Conservation (phyloP, 2,113 vertebrate species). For the Tinamus guttatus region DNA sequence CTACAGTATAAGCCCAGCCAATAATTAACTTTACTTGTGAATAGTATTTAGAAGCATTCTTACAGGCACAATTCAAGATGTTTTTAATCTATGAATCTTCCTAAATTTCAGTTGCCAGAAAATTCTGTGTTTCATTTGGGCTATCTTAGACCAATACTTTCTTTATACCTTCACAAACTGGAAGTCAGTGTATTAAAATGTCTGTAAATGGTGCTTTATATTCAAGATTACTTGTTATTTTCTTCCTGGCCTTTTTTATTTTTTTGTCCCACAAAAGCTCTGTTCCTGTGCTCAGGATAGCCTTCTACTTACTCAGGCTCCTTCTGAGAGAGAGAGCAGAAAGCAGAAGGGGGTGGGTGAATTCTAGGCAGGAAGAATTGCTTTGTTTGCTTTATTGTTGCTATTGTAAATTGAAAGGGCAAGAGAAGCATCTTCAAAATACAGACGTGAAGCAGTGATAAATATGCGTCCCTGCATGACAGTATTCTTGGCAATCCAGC, state of each 20-base stretch:
- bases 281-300: background rate
- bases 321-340: background rate
- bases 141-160: background rate
- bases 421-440: background rate
- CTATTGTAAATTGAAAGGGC: background rate
- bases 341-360: background rate
- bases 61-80: background rate
- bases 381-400: background rate
- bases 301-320: background rate
- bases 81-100: background rate
- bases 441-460: background rate
- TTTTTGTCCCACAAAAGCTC: background rate
- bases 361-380: background rate
- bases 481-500: background rate
- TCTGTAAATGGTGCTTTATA: background rate
- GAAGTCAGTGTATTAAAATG: background rate
- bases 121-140: background rate
- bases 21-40: background rate
- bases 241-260: background rate
- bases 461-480: background rate
- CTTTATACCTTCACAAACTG: background rate
- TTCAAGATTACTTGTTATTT: background rate
- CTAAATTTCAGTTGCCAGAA: background rate
- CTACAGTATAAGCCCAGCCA: background rate
- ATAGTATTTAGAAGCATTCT: background rate